A percentile compares a stretch with the other conserved stretches of the same genome.
phyloP scores from a whole-genome alignment of 2,113 vertebrate species.

The Rattus norvegicus region GRCr8 NC_086022.1:72258501-72259000 shows the following conservation, averaged over 20 bases:
- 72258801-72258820: neutral
- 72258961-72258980: neutral
- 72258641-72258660: too few species aligned
- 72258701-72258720: neutral
- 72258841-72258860: neutral
- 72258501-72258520: too few species aligned
- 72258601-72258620: neutral
- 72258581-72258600: neutral
- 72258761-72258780: neutral
- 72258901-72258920: neutral
- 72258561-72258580: neutral
- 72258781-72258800: neutral
- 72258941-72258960: neutral
- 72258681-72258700: neutral
- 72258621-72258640: neutral
- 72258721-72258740: neutral
- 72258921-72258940: neutral
- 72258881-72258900: neutral
- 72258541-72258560: neutral
- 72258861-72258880: too few species aligned
- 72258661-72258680: neutral
- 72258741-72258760: neutral
- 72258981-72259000: neutral
- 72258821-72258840: neutral
- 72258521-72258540: neutral